phyloP scores from a whole-genome alignment of 2,113 vertebrate genomes.

The Tichodroma muraria region DNA sequence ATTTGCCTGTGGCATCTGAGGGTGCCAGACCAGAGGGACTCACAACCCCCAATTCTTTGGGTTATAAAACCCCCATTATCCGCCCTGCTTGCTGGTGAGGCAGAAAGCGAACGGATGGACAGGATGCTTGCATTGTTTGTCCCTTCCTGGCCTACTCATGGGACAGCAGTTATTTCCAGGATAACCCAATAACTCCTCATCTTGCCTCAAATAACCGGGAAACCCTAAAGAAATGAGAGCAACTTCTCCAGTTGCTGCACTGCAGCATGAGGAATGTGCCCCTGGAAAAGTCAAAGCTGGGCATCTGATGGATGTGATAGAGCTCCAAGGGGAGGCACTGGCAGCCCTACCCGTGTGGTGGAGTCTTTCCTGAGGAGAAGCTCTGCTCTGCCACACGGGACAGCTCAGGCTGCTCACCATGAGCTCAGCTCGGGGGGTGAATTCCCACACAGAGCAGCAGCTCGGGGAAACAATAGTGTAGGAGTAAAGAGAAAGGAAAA shows the following conservation, averaged over 20 bases:
- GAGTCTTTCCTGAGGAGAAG: neutral
- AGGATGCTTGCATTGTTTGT: constrained; percentile 40
- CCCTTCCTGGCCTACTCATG: constrained; percentile 31
- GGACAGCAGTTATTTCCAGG: constrained; percentile 47
- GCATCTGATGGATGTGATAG: neutral
- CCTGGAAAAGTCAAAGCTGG: neutral
- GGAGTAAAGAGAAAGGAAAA: constrained; percentile 22
- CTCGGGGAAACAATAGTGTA: neutral
- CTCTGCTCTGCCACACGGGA: rapidly evolving
- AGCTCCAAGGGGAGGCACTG: neutral
- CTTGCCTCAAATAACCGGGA: constrained; percentile 24
- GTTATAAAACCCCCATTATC: neutral
- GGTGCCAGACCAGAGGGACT: neutral
- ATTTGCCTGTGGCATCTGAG: neutral
- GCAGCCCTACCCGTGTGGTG: neutral
- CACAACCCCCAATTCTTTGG: neutral
- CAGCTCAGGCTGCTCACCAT: neutral
- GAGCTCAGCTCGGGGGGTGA: neutral
- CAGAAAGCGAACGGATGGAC: neutral
- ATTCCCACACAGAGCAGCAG: constrained; percentile 8
- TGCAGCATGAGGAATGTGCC: neutral
- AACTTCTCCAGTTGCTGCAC: neutral
- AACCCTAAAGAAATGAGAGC: neutral
- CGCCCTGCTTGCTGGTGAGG: neutral
- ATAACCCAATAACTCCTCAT: constrained; percentile 9